Evolutionary conservation across 2,113 vertebrate species (phyloP).

Genomic region (Apodemus speciosus): DNA sequence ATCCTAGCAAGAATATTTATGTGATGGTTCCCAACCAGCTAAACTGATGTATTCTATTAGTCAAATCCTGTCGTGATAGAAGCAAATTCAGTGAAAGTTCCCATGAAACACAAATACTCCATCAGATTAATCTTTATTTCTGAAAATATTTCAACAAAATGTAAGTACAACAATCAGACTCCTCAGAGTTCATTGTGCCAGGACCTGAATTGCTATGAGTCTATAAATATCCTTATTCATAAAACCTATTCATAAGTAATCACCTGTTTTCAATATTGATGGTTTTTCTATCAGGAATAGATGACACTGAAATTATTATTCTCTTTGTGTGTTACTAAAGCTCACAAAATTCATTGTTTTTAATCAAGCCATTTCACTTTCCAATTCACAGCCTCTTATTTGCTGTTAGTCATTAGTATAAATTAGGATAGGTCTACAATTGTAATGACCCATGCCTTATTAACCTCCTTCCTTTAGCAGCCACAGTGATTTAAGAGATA

Average conservation of each 20-base stretch:
- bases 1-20: slow-evolving; percentile 40
- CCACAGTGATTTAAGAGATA: slow-evolving; percentile 72
- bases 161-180: neutral
- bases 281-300: slow-evolving; percentile 47
- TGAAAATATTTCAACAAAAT: slow-evolving; percentile 55
- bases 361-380: slow-evolving; percentile 77
- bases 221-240: slow-evolving; percentile 57
- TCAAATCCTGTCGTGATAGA: slow-evolving; percentile 58
- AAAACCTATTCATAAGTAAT: slow-evolving; percentile 58
- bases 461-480: slow-evolving; percentile 74
- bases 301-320: slow-evolving; percentile 74
- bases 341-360: slow-evolving; percentile 76
- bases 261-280: slow-evolving; percentile 55
- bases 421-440: slow-evolving; percentile 72
- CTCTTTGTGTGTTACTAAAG: slow-evolving; percentile 57
- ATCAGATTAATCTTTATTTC: slow-evolving; percentile 61
- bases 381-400: slow-evolving; percentile 72
- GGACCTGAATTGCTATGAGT: slow-evolving; percentile 50
- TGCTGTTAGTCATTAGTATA: slow-evolving; percentile 73
- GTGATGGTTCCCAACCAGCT: slow-evolving; percentile 36
- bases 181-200: neutral
- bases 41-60: slow-evolving; percentile 29
- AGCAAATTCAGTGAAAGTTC: slow-evolving; percentile 55
- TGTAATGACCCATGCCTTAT: slow-evolving; percentile 77
- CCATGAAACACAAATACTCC: slow-evolving; percentile 2